Base-by-base conservation (phyloP, 1,140 invertebrate genomes). In the Aradophagus sp. region DNA sequence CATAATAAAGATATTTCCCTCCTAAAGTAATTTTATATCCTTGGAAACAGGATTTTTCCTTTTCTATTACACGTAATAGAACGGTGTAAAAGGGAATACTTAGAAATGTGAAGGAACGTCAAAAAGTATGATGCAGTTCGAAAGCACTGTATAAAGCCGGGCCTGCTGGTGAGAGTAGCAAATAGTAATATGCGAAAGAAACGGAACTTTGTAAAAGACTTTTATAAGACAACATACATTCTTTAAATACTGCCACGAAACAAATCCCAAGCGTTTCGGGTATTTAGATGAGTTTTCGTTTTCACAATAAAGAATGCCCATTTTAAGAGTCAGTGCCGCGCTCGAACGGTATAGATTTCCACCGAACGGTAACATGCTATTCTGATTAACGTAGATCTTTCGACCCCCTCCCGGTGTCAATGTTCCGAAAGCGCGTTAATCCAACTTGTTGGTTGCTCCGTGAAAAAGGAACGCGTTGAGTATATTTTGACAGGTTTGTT, bases 401-500 rank as follows among this genome's bases (percentile, higher is more conserved):
- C 17, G 17, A 31, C 19, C 41, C 19, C 35, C 23, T 16, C 27
- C 15, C 27, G 14, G 36, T 35, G 11, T 36, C n/a, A n/a, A n/a
- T n/a, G n/a, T 45, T 16, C 11, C 13, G 36, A 61, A 39, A 19
- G 26, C 20, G 31, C 42, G 19, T 42, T 50, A 42, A 52, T 58
- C 44, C 31, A 16, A 27, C 39, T 55, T 12, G 53, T 31, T 45
- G 29, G 38, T 27, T 35, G 31, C 23, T 34, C 15, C 13, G 32
- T 26, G 34, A 17, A 31, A 68, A 48, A 61, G 42, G 62, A 62
- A 56, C 14, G 44, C 66, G 20, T 34, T 12, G 19, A 52, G 36
- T 50, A 15, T 63, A 59, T 70, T 70, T 63, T 71, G 45, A 59
- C 68, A 65, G 68, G 53, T 71, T 61, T 71, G 48, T 62, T 71